A percentile compares a stretch with the other conserved stretches of the same genome.
Conservation (phyloP, 2,113 vertebrate species). For the Syrrhaptes paradoxus region DNA sequence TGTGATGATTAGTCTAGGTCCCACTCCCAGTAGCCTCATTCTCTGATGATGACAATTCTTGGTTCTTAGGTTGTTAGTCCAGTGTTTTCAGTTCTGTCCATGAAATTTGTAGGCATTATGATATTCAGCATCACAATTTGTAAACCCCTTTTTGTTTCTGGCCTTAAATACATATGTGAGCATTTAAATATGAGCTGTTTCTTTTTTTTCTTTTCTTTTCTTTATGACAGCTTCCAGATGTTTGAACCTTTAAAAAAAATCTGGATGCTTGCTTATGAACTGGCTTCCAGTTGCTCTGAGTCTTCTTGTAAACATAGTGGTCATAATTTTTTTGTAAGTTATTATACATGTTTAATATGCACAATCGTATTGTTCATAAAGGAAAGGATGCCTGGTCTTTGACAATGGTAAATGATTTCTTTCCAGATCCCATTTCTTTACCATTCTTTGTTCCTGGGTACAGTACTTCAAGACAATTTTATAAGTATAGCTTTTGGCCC, state of each 20-base stretch:
- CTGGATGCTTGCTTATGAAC: neutral
- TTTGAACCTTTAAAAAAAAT: neutral
- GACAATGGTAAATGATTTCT: neutral
- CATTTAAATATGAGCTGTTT: neutral
- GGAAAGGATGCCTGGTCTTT: neutral
- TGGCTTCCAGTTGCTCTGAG: neutral
- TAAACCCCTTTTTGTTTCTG: neutral
- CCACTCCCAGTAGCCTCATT: neutral
- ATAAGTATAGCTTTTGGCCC: neutral
- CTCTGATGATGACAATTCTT: neutral
- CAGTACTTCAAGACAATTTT: neutral
- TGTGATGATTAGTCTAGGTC: neutral
- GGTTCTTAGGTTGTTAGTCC: neutral
- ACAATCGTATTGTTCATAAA: neutral
- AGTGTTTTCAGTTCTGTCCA: neutral
- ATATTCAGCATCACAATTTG: neutral
- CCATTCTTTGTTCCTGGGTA: neutral
- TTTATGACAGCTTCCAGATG: neutral
- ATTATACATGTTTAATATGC: neutral
- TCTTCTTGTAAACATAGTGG: neutral
- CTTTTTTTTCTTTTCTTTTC: fast-evolving
- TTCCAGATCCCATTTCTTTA: neutral
- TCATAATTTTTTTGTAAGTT: neutral
- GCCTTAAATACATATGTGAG: neutral
- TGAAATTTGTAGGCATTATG: neutral